Evolutionary conservation across 2,797 vertebrate genomes (phyloP).

Genomic region (Kryptopterus vitreolus): DNA sequence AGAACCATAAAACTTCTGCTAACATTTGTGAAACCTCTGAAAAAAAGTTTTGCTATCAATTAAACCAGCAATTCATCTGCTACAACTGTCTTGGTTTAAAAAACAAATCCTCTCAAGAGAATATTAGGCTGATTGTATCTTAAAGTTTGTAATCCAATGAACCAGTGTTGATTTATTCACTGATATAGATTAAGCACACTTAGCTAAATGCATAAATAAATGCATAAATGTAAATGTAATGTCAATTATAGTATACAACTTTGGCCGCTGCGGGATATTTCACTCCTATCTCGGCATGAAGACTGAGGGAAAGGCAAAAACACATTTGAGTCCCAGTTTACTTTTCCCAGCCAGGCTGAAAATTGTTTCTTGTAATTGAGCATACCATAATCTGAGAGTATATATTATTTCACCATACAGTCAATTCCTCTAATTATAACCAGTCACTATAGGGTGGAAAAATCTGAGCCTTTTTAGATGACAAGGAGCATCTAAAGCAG

Average conservation of each 20-base stretch:
- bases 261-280: neutral
- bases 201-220: no score
- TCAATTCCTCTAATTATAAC: slow-evolving; percentile 6
- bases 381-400: neutral
- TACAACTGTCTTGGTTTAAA: no score
- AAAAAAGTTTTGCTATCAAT: no score
- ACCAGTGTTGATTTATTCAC: no score
- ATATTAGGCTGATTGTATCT: no score
- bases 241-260: neutral
- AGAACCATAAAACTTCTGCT: neutral
- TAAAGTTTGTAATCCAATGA: no score
- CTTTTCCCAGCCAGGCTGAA: neutral
- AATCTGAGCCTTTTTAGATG: neutral
- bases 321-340: neutral
- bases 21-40: no score
- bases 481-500: neutral
- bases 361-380: neutral
- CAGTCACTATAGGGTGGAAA: neutral
- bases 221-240: no score
- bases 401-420: slow-evolving; percentile 16
- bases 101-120: no score
- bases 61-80: no score
- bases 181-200: no score
- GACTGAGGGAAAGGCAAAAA: neutral
- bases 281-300: neutral